Percentiles rank a stretch among this genome's conserved stretches.
Conservation (phyloP, 1,140 invertebrate genomes). For the Hesperophylax magnus region DNA sequence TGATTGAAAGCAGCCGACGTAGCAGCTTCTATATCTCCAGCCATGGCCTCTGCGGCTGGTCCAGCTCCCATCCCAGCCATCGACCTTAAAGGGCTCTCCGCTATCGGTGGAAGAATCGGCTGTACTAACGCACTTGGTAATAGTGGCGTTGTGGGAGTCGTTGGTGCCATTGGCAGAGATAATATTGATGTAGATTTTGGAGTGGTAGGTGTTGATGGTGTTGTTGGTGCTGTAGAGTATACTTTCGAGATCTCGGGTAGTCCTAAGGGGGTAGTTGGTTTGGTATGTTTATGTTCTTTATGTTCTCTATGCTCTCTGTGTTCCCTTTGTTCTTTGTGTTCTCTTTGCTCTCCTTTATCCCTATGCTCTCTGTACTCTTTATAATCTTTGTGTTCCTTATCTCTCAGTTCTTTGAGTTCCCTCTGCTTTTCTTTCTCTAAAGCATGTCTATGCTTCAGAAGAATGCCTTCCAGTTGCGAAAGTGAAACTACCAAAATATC, state of each 20-base stretch:
- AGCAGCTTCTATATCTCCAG: conserved; percentile 76
- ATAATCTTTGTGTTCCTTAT: too few relatives aligned
- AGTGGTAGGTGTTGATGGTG: too few relatives aligned
- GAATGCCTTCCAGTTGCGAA: conserved; percentile 81
- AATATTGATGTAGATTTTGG: background rate
- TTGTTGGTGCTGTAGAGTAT: background rate
- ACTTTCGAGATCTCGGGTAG: background rate
- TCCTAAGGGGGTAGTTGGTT: conserved; percentile 39
- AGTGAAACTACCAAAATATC: conserved; percentile 85
- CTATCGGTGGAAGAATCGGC: background rate
- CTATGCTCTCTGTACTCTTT: too few relatives aligned
- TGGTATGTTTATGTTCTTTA: conserved; percentile 45
- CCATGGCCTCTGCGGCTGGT: conserved; percentile 61
- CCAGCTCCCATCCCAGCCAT: conserved; percentile 39
- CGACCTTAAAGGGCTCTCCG: conserved; percentile 50
- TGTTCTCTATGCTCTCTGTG: background rate
- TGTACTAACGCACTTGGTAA: too few relatives aligned
- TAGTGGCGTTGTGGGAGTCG: background rate
- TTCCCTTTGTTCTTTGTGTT: too few relatives aligned
- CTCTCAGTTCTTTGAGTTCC: too few relatives aligned
- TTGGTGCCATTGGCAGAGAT: background rate
- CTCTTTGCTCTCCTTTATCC: too few relatives aligned
- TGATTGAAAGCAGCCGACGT: conserved; percentile 78
- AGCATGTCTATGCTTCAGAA: conserved; percentile 69
- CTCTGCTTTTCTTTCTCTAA: conserved; percentile 58